These are phyloP conservation scores for Caenorhabditis macrosperma DNA, from an alignment of 2,888 invertebrate species.

Conservation along the genomic window DNA sequence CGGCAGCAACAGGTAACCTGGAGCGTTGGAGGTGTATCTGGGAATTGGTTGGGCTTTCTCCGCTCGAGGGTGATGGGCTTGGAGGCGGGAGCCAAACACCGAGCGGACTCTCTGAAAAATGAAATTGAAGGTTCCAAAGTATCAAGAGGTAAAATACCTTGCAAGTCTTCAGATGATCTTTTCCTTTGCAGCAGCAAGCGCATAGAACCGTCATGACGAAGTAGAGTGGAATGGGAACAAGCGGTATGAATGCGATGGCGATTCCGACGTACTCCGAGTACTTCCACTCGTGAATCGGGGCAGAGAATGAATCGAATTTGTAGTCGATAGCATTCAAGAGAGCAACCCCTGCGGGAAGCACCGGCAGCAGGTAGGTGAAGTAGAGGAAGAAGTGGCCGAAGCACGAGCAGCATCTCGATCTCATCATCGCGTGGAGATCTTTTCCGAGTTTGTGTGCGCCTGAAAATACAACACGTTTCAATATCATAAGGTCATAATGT, in stretches of 20 bases:
- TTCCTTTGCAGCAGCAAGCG: constrained; percentile 71
- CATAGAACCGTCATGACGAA: constrained; percentile 71
- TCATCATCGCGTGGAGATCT: constrained; percentile 77
- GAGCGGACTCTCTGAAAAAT: constrained; percentile 75
- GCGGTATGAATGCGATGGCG: constrained; percentile 76
- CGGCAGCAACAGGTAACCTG: constrained; percentile 79
- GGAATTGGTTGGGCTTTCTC: constrained; percentile 67
- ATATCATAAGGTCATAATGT: constrained; percentile 5
- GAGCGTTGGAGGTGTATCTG: constrained; percentile 74
- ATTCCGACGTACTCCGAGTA: constrained; percentile 77
- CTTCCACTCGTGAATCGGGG: constrained; percentile 72
- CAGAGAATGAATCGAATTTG: constrained; percentile 73
- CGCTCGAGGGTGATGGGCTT: constrained; percentile 39
- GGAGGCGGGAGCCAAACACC: constrained; percentile 76
- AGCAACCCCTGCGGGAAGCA: constrained; percentile 77
- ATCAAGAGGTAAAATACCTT: no score
- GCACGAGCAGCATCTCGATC: constrained; percentile 75
- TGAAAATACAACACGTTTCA: neutral
- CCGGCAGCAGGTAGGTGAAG: constrained; percentile 77
- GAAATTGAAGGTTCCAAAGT: neutral
- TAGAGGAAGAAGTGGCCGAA: constrained; percentile 76
- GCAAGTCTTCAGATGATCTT: constrained; percentile 50
- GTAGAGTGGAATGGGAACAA: constrained; percentile 79
- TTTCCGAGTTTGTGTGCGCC: constrained; percentile 78
- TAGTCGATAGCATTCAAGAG: constrained; percentile 76